These are phyloP conservation scores for Lochmaea capreae DNA, from an alignment of 2,888 invertebrate species.

Conservation along the genomic window DNA sequence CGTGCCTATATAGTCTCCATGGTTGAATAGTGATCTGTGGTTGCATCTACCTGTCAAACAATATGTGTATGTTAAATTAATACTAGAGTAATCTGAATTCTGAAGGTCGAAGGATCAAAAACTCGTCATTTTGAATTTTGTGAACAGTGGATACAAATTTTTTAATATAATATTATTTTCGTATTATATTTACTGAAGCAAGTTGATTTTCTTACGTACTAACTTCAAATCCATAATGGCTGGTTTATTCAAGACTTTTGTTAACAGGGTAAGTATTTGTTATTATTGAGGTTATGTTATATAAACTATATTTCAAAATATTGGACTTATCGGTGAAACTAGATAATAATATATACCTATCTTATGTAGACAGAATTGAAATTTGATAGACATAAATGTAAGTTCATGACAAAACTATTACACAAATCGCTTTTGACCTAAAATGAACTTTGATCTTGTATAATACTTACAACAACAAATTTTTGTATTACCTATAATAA, in stretches of 20 bases:
- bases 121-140: background rate
- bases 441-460: background rate
- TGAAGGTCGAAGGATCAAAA: too few species aligned
- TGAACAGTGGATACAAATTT: background rate
- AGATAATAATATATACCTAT: background rate
- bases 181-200: background rate
- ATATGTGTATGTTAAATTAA: too few species aligned
- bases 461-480: background rate
- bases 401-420: background rate
- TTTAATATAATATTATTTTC: background rate
- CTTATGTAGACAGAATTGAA: background rate
- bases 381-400: background rate
- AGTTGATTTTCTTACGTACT: background rate
- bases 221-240: constrained; percentile 4
- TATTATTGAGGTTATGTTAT: constrained; percentile 12
- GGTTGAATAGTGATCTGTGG: too few species aligned
- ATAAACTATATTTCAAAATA: background rate
- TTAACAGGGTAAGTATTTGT: constrained; percentile 1
- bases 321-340: background rate
- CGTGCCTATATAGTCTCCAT: too few species aligned
- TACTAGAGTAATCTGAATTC: too few species aligned
- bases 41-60: too few species aligned
- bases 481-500: background rate
- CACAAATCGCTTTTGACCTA: background rate
- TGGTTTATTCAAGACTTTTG: constrained; percentile 12